Evolutionary conservation across 2,888 invertebrate species (phyloP), one percentile per base, ranked within the genome.

Genomic region (Cantharis lateralis): DNA sequence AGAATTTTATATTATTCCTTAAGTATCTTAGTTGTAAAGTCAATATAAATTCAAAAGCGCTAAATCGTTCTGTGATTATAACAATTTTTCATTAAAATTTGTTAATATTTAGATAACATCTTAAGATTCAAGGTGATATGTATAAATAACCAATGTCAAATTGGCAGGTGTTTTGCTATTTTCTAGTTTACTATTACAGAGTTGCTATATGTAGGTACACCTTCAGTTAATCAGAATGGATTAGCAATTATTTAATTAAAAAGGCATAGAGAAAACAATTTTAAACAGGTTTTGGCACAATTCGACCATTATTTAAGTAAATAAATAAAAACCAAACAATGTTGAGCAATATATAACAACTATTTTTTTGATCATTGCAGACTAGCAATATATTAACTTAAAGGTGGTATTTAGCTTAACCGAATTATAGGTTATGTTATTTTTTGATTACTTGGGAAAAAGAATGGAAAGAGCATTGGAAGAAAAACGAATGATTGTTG

Each of bases 81-180:
- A 70, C 70, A 70, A 74, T 24, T 48, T 20, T 69, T 75, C 24
- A 75, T 77, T 77, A 75, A 77, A 77, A 71, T 74, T 72, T 76
- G 75, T 64, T 72, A 78, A 72, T 72, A 32, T 70, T 28, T 74
- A 76, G 72, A 78, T 74, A 71, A 70, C 66, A 74, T 74, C 74
- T 64, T 48, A 61, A 26, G n/a, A 62, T 71, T 62, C 71, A 64
- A 64, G 64, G 64, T 20, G 20, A 64, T 64, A 64, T 64, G 64
- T 64, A 64, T 64, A 64, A 64, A 64, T 64, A 64, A 64, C 64
- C 64, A 64, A 64, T 64, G 64, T 64, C 64, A 64, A 64, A 64
- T 64, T 64, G 64, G 64, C 64, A 64, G 64, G 64, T 64, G 64
- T 18, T 64, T 18, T 64, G 64, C 64, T 64, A 64, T 64, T 64